Conservation (phyloP, 2,888 invertebrate genomes). For the Agonopterix arenella region DNA sequence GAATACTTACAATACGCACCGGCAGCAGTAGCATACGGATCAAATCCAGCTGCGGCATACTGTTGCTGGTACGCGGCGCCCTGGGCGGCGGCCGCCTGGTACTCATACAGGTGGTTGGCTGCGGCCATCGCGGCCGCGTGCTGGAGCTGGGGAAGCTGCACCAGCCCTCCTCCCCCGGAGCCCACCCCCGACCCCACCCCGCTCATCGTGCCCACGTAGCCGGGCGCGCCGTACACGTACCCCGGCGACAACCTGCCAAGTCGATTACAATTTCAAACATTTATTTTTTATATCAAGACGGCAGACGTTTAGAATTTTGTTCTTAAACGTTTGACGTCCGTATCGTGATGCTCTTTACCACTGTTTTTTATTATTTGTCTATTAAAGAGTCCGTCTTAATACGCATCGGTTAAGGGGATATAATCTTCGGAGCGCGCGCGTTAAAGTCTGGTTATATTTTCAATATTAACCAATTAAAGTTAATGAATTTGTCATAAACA, state of each 20-base stretch:
- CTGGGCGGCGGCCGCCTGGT: conserved; percentile 86
- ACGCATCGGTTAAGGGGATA: too few species aligned
- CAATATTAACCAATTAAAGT: too few species aligned
- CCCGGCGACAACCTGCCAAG: conserved; percentile 73
- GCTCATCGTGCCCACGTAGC: conserved; percentile 87
- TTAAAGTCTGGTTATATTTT: too few species aligned
- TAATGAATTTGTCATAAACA: too few species aligned
- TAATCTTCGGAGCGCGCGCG: too few species aligned
- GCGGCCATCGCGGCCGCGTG: conserved; percentile 88
- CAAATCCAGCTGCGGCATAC: conserved; percentile 85
- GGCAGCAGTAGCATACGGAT: conserved; percentile 85
- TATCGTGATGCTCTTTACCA: conserved; percentile 1
- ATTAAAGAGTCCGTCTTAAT: too few species aligned
- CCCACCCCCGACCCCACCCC: conserved; percentile 66
- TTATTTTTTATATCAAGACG: conserved; percentile 10
- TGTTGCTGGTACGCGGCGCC: conserved; percentile 83
- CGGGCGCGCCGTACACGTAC: conserved; percentile 85
- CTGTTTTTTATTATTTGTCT: not conserved
- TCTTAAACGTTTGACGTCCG: conserved; percentile 22
- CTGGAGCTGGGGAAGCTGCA: conserved; percentile 82
- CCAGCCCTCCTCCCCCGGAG: conserved; percentile 80
- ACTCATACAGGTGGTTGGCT: conserved; percentile 89
- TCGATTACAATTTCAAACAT: not conserved
- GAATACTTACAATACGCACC: conserved; percentile 46
- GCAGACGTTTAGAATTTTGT: conserved; percentile 13